These are phyloP conservation scores for Rhadina sibilatrix DNA, from an alignment of 2,113 vertebrate species.

Conservation along the genomic window DNA sequence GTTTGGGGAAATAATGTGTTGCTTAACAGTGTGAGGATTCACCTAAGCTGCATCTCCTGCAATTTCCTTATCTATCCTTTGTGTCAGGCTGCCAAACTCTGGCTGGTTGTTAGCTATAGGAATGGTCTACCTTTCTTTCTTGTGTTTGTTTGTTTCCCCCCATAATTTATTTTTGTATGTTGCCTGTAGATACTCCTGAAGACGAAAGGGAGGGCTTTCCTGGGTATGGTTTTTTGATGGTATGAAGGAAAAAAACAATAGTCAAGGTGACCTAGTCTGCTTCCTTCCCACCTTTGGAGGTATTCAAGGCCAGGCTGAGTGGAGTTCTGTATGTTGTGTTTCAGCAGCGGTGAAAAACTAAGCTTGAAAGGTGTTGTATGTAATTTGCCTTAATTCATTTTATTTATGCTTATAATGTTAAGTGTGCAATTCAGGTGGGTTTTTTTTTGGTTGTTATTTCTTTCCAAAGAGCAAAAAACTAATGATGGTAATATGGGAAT, in stretches of 20 bases:
- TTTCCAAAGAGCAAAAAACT: neutral
- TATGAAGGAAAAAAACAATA: neutral
- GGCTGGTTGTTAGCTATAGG: neutral
- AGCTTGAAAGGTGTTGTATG: neutral
- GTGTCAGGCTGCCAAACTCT: neutral
- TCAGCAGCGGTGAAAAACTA: neutral
- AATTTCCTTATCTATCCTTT: accelerated
- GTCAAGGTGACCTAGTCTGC: neutral
- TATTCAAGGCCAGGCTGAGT: neutral
- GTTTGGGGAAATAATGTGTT: neutral
- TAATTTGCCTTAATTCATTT: neutral
- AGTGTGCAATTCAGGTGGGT: neutral
- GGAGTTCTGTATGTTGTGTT: neutral
- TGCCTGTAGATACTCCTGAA: neutral
- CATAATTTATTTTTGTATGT: neutral
- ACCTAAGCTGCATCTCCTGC: neutral
- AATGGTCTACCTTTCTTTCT: neutral
- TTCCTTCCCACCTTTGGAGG: neutral
- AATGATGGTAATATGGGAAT: neutral
- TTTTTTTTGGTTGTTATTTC: neutral
- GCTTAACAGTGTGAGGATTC: neutral
- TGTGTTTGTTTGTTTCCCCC: neutral
- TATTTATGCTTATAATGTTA: neutral
- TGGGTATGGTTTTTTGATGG: neutral
- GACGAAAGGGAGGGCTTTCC: neutral